Base-by-base conservation (phyloP, 2,888 invertebrate species). In the Drosophila ochracea region DNA sequence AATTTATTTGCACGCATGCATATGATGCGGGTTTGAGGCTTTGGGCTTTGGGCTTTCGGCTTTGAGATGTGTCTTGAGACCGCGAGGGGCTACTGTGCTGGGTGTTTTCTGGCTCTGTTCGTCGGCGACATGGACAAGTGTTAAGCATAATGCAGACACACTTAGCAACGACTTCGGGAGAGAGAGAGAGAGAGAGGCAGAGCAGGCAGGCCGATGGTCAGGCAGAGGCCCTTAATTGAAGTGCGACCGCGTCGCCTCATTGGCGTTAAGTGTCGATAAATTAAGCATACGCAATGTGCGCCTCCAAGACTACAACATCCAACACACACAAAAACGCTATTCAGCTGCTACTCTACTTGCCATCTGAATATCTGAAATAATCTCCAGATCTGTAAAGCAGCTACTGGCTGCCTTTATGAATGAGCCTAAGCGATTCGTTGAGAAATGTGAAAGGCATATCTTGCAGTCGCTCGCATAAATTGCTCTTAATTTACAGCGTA, bases 1-100 rank as follows among this genome's bases (percentile, higher is more conserved):
- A 91, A 91, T 91, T 91, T 92, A 91, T 91, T 92, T 92, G 92
- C 91, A 91, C 92, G 91, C 90, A 91, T 91, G 82, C 78, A 81
- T 73, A 73, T 77, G 82, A 80, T 78, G 91, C 76, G 77, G 89
- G 87, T 57, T 59, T 47, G 13, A 13, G 47, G 47, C 47, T 21
- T 55, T 50, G 6, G 50, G 37, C 30, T 57, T 25, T 61, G 5
- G 13, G 25, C 28, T 33, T 28, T 33, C 25, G 9, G 4, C 19
- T 43, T 19, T 73, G 16, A 25, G 47, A 25, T n/a, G 11, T 39
- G 28, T 43, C 30, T 19, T 30, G 31, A 5, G 16, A 25, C 13
- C 11, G 25, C 11, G 35, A 41, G 39, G 25, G 58, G 80, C 81
- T 76, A 64, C 73, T 82, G 79, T 76, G 57, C 37, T 28, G 69